phyloP scores from a whole-genome alignment of 1,140 invertebrate genomes.

The Drosophila leontia region DNA sequence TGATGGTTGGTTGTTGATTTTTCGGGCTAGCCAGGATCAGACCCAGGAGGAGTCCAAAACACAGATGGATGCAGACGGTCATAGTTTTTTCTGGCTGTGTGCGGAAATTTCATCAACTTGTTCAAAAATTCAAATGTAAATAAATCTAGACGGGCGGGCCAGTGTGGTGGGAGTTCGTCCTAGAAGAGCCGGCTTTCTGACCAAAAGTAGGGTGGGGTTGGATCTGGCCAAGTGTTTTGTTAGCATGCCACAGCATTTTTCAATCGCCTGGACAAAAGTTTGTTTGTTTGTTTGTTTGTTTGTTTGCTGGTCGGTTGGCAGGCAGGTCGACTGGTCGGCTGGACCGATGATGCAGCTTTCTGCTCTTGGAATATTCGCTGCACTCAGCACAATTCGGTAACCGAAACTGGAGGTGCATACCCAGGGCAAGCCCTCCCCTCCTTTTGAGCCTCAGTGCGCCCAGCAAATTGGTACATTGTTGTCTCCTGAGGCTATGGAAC shows the following conservation, averaged over 20 bases:
- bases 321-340: conserved; percentile 7
- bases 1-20: conserved; percentile 63
- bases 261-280: conserved; percentile 80
- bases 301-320: conserved; percentile 51
- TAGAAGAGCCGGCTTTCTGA: background rate
- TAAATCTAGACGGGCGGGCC: conserved; percentile 69
- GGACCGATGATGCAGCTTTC: conserved; percentile 47
- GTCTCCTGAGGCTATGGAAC: conserved; percentile 42
- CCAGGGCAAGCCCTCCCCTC: conserved; percentile 6
- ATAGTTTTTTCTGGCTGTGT: conserved; percentile 67
- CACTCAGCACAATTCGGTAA: conserved; percentile 66
- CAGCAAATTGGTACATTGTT: conserved; percentile 47
- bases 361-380: conserved; percentile 62
- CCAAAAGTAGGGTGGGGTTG: background rate
- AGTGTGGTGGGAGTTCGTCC: background rate
- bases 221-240: conserved; percentile 70
- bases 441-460: conserved; percentile 26
- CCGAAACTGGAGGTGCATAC: conserved; percentile 9
- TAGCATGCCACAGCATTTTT: conserved; percentile 79
- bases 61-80: conserved; percentile 44
- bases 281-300: conserved; percentile 78
- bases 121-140: conserved; percentile 84
- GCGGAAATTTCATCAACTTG: conserved; percentile 80
- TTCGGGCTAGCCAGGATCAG: conserved; percentile 42
- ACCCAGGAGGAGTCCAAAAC: conserved; percentile 18